Evolutionary conservation across 2,888 invertebrate genomes (phyloP), one percentile per base, ranked within the genome.

Genomic region (Shargacucullia verbasci): DNA sequence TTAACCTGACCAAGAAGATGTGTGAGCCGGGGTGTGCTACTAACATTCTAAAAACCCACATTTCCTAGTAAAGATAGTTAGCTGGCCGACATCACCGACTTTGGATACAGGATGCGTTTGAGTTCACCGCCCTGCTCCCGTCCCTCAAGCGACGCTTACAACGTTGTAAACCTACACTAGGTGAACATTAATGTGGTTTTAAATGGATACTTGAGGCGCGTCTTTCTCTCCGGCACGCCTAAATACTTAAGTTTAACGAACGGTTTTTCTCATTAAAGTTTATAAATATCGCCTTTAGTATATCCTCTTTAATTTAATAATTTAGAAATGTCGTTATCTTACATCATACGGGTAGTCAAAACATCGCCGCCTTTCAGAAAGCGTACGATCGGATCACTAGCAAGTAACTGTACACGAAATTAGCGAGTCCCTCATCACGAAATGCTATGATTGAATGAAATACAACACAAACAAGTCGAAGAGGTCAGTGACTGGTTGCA

Each of bases 21-120:
- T 82, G 81, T 78, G 80, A 80, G 82, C 80, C 81, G 81, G 85
- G 84, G 79, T 84, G 89, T 86, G 86, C 88, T 80, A 86, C 85
- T 90, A 87, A 89, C 75, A 60, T 87, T 87, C 89, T 91, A 83
- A 90, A 91, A 92, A 90, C 91, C 87, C 81, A 89, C 89, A 90
- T 92, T 90, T 86, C 92, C 92, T 85, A 88, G 88, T 90, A 88
- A 76, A 91, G 89, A 84, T 82, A 80, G 79, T 78, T 84, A 81
- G 80, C 76, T 86, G 88, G 83, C 88, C 88, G 84, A 90, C 88
- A 88, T 89, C 83, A 76, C 85, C 80, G 77, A 78, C 83, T 86
- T 81, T 73, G 84, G 86, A 88, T 87, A 90, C 92, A 91, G 93
- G 92, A 93, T 92, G 88, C 86, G 78, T 79, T 73, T 79, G 82